These are phyloP conservation scores for Bruchidius siliquastri DNA, from an alignment of 2,888 invertebrate species.

Conservation along the genomic window DNA sequence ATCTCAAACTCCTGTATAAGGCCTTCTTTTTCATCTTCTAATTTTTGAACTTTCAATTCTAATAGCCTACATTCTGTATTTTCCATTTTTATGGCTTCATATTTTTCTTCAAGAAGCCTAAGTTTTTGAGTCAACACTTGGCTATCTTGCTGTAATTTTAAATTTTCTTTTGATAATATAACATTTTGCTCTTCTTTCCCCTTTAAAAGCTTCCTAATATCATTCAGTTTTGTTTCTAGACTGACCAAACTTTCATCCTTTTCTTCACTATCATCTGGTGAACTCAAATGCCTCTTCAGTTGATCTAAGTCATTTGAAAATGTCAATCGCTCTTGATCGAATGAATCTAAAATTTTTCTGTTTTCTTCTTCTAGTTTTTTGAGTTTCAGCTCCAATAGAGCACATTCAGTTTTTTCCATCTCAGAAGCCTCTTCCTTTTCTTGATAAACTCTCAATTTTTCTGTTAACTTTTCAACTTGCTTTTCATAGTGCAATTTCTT, in stretches of 20 bases:
- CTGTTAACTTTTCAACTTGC: slow-evolving; percentile 15
- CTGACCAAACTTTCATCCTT: not conserved
- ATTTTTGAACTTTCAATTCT: slow-evolving; percentile 23
- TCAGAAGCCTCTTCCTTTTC: slow-evolving; percentile 20
- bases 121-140: slow-evolving; percentile 16
- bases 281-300: slow-evolving; percentile 13
- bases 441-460: slow-evolving; percentile 20
- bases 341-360: slow-evolving; percentile 16
- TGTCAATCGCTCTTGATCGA: slow-evolving; percentile 22
- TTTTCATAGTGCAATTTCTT: slow-evolving; percentile 21
- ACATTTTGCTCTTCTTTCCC: slow-evolving; percentile 20
- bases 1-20: slow-evolving; percentile 21
- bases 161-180: slow-evolving; percentile 19
- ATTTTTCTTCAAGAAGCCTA: slow-evolving; percentile 20
- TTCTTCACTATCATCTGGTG: slow-evolving; percentile 1
- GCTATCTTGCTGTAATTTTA: slow-evolving; percentile 19
- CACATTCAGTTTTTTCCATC: slow-evolving; percentile 22
- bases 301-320: slow-evolving; percentile 16
- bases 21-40: slow-evolving; percentile 22
- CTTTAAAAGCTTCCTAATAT: slow-evolving; percentile 14
- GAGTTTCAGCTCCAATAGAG: slow-evolving; percentile 24
- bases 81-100: slow-evolving; percentile 19
- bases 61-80: slow-evolving; percentile 20
- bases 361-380: slow-evolving; percentile 26
- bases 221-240: slow-evolving; percentile 10